Evolutionary conservation across 2,888 invertebrate species (phyloP), one percentile per base, ranked within the genome.

Genomic region (Abrostola triplasia): DNA sequence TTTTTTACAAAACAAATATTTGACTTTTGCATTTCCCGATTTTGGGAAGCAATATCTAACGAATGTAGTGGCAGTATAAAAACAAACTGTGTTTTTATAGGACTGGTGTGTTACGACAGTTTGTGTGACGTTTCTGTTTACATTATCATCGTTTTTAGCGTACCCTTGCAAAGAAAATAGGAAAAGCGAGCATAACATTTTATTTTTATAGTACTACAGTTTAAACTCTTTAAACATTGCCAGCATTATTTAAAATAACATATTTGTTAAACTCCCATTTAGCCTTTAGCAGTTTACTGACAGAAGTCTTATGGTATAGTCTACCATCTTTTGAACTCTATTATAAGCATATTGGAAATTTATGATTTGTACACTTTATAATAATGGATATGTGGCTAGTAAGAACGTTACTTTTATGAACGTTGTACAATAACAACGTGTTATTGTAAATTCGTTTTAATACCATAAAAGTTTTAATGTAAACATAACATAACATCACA

Each of bases 41-140:
- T 24, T 47, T 5, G 44, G 44, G 10, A 47, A 13, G 44, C 44
- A 47, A 47, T 47, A 47, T 47, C 13, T 9, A 24, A 13, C 44
- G 44, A 47, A 47, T 47, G 24, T 8, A 8, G 44, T 8, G 24
- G 44, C 44, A 47, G 13, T 47, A 47, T 47, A 13, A 47, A 47
- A 24, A 47, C 13, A 47, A 13, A 47, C 44, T 24, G 44, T 47
- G 24, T 47, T 47, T 47, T 47, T 47, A 47, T 13, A 47, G 44
- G 44, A 47, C 13, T 13, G 44, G 13, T 47, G 44, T 47, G 44
- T 47, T 47, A 47, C 13, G 44, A 47, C 44, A 24, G 24, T 24
- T 24, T 24, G 1, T 24, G 24, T 24, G 24, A 24, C 13, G 13
- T 47, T 47, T 9, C 24, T 47, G 44, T 47, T 47, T 24, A 24